Conservation (phyloP, 2,797 vertebrate genomes). For the Australoheros facetus region DNA sequence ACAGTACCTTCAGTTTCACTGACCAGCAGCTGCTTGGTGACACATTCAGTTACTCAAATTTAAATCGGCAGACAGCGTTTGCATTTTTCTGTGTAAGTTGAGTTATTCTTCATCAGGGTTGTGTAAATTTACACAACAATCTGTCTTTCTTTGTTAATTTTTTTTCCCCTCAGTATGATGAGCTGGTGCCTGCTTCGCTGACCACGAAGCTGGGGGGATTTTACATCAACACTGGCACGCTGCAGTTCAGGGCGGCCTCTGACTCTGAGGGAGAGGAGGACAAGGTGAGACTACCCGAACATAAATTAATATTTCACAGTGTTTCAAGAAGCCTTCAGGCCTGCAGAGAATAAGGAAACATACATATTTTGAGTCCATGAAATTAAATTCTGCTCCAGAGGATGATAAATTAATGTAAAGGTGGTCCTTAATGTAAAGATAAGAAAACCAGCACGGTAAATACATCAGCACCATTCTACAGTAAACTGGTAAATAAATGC, state of each 20-base stretch:
- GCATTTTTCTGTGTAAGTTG: constrained; percentile 15
- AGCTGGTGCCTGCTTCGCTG: constrained; percentile 96
- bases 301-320: neutral
- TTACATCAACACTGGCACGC: constrained; percentile 97
- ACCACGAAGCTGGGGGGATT: constrained; percentile 98
- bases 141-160: constrained; percentile 36
- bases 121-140: constrained; percentile 26
- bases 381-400: neutral
- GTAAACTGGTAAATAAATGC: neutral
- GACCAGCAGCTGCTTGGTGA: constrained; percentile 33
- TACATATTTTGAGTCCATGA: neutral
- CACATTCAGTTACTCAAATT: constrained; percentile 12
- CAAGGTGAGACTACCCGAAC: constrained; percentile 69
- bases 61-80: neutral
- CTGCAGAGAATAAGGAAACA: neutral
- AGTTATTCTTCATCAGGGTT: constrained; percentile 33
- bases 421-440: neutral
- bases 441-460: neutral
- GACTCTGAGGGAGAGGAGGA: constrained; percentile 93
- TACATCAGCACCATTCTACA: neutral
- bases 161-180: constrained; percentile 86
- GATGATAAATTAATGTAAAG: neutral
- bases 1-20: constrained; percentile 22
- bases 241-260: constrained; percentile 95
- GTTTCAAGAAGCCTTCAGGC: neutral